Percentiles rank a stretch among this genome's conserved stretches.
Evolutionary conservation across 2,113 vertebrate species (phyloP).

Genomic region (Gasterosteus aculeatus): DNA sequence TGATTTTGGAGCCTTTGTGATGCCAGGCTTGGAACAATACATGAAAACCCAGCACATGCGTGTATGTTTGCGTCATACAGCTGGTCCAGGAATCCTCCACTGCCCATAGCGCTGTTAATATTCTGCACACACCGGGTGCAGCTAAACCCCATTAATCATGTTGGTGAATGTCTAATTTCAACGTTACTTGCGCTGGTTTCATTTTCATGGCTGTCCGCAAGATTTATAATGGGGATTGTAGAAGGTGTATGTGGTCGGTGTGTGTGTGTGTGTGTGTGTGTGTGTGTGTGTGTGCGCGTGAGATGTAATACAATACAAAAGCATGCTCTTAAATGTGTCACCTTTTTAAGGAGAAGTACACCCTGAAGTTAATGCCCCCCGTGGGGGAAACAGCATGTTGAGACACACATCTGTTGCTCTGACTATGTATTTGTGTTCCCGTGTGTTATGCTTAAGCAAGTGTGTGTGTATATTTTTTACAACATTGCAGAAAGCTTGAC

Average conservation of each 20-base stretch:
- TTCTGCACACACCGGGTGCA: conserved; percentile 71
- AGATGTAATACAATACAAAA: conserved; percentile 54
- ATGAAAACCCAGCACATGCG: conserved; percentile 40
- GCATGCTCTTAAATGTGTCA: conserved; percentile 69
- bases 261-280: conserved; percentile 42
- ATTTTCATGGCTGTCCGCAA: conserved; percentile 81
- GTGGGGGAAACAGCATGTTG: conserved; percentile 21
- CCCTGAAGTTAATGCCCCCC: conserved; percentile 43
- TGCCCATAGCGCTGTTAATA: conserved; percentile 73
- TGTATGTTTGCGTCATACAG: conserved; percentile 29
- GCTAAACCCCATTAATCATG: conserved; percentile 79
- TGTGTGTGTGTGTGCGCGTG: conserved; percentile 32
- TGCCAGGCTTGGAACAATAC: conserved; percentile 24
- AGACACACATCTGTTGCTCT: conserved; percentile 34
- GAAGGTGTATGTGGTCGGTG: conserved; percentile 5
- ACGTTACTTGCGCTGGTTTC: conserved; percentile 78
- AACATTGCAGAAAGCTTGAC: conserved; percentile 42
- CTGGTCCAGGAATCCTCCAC: conserved; percentile 59
- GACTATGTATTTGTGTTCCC: conserved; percentile 6
- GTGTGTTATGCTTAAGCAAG: not conserved
- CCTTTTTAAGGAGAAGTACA: conserved; percentile 64
- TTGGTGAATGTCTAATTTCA: conserved; percentile 82
- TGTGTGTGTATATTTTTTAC: not conserved
- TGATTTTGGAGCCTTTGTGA: conserved; percentile 22
- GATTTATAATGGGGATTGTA: conserved; percentile 78